Base-by-base conservation (phyloP, 2,888 invertebrate genomes). In the Eugnorisma glareosa region DNA sequence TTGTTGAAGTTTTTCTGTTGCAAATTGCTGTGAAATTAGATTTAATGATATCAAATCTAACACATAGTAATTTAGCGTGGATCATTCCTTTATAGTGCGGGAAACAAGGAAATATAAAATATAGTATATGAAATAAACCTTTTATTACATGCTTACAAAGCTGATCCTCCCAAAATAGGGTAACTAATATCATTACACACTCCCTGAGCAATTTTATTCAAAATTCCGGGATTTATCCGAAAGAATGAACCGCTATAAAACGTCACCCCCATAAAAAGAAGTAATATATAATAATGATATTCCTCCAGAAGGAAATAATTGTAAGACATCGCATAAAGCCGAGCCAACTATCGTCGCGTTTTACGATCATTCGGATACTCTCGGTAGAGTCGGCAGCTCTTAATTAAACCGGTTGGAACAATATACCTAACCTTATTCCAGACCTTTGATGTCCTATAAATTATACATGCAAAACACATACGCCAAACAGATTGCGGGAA, bases 281-380 rank as follows among this genome's bases (percentile, higher is more conserved):
- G 93, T 92, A 91, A 86, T 83, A 75, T 85, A 84, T 86, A 78
- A 92, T 93, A 93, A 94, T 93, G 91, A 94, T 93, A 93, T 92
- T 93, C 91, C 87, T 89, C 89, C 87, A 90, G 89, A 91, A 92
- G 92, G 90, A 91, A 93, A 93, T 93, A 92, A 93, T 93, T 92
- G 93, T 93, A 91, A 90, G 90, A 92, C 91, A 91, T 86, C 89
- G 90, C 89, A 88, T 92, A 89, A 93, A 92, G 84, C 78, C 66
- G 86, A 81, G 84, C 81, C 86, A 88, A 89, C 85, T 89, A 87
- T 83, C 85, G 79, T 76, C 88, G 79, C 88, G 88, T 91, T 93
- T 93, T 92, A 93, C 92, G 93, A 92, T 90, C 88, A 89, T 88
- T 84, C 88, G 82, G 82, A 79, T 82, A 86, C 86, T 87, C 84